phyloP scores from a whole-genome alignment of 2,113 vertebrate species.

The Neolamprologus brichardi region DNA sequence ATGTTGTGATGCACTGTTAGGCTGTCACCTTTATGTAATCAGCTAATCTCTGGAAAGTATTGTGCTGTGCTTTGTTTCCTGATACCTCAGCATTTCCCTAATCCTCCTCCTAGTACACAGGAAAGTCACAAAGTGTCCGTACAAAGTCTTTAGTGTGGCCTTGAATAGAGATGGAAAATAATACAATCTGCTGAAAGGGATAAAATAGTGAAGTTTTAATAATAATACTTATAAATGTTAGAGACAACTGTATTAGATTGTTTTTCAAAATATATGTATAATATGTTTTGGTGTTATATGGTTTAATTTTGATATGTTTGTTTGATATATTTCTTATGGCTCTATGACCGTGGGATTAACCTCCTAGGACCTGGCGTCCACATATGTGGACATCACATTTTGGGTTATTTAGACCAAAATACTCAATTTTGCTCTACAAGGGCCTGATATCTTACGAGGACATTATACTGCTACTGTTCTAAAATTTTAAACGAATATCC shows the following conservation, averaged over 20 bases:
- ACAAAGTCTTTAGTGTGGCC: background rate
- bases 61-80: slow-evolving; percentile 13
- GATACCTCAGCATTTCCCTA: slow-evolving; percentile 51
- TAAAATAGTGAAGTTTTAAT: background rate
- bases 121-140: background rate
- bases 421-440: background rate
- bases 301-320: background rate
- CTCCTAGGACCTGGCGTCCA: background rate
- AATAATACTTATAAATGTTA: background rate
- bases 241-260: background rate
- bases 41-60: slow-evolving; percentile 53
- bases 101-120: slow-evolving; percentile 13
- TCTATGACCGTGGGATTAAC: background rate
- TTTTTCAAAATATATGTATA: background rate
- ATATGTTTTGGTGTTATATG: background rate
- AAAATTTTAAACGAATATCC: background rate
- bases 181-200: background rate
- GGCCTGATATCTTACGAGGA: background rate
- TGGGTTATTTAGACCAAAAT: background rate
- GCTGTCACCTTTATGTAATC: slow-evolving; percentile 24
- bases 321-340: background rate
- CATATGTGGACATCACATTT: background rate
- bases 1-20: background rate
- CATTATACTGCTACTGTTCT: background rate
- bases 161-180: background rate